These are phyloP conservation scores for Lamellibrachia columna DNA, from an alignment of 2,888 invertebrate genomes.

Conservation along the genomic window DNA sequence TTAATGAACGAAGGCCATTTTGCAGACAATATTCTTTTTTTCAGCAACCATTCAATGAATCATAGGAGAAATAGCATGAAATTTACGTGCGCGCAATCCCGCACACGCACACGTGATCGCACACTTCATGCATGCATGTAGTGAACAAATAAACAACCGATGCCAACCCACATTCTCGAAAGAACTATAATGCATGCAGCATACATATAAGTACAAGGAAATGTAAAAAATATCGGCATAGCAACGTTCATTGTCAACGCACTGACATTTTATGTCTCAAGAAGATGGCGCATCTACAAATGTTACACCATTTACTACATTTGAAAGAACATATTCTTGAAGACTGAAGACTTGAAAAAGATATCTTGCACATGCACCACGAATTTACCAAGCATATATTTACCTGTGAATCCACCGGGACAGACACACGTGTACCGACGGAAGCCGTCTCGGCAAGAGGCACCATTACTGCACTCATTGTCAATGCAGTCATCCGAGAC, in stretches of 20 bases:
- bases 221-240: not conserved
- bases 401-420: slow-evolving; percentile 27
- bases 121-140: too few relatives aligned
- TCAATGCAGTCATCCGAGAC: slow-evolving; percentile 47
- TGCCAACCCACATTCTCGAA: not conserved
- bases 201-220: not conserved
- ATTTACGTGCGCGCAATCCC: too few relatives aligned
- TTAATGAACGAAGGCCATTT: too few relatives aligned
- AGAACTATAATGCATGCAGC: not conserved
- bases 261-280: slow-evolving; percentile 38
- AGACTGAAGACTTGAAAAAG: not conserved
- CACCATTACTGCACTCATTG: slow-evolving; percentile 27
- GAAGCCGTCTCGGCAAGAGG: slow-evolving; percentile 45
- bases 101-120: too few relatives aligned
- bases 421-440: slow-evolving; percentile 50
- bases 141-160: not conserved
- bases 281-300: slow-evolving; percentile 52
- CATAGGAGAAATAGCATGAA: too few relatives aligned
- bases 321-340: not conserved
- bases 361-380: too few relatives aligned
- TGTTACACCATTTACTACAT: not conserved
- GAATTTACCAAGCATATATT: not conserved
- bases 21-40: too few relatives aligned
- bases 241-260: too few relatives aligned
- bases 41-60: too few relatives aligned